A percentile compares a stretch with the other conserved stretches of the same genome.
These are phyloP conservation scores for Caretta caretta DNA, from an alignment of 2,113 vertebrate species.

Conservation along the genomic window DNA sequence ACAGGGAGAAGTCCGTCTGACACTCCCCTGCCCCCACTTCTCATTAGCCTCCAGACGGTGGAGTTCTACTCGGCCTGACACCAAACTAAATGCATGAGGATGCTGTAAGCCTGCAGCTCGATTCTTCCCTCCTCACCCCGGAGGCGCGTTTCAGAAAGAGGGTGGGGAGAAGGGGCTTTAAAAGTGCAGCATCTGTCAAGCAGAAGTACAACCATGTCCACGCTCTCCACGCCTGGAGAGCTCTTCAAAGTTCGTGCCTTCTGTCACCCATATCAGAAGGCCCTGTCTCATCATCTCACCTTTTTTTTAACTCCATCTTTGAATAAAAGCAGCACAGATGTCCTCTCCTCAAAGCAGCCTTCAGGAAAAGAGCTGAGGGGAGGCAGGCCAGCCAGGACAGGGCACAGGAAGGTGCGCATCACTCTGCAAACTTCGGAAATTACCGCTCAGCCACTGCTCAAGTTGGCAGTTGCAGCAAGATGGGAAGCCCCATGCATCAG, in stretches of 20 bases:
- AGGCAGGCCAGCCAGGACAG: neutral
- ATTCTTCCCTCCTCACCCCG: accelerated
- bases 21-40: neutral
- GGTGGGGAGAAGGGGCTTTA: accelerated
- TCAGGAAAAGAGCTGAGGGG: neutral
- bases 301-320: accelerated
- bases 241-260: neutral
- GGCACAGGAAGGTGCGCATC: no score
- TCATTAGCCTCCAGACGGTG: neutral
- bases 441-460: no score
- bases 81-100: neutral
- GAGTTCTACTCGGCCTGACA: neutral
- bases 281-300: neutral
- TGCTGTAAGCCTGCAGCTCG: neutral
- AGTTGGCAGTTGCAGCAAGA: neutral
- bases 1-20: neutral
- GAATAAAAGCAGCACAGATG: neutral
- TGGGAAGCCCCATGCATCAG: neutral
- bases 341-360: no score
- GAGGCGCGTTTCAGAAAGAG: neutral
- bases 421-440: neutral
- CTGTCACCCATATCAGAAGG: neutral
- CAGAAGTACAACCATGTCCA: neutral
- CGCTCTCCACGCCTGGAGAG: neutral
- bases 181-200: neutral